Conservation (phyloP, 37 sponge, comb jelly and placozoan species). For the Cliona cf. orientalis region DNA sequence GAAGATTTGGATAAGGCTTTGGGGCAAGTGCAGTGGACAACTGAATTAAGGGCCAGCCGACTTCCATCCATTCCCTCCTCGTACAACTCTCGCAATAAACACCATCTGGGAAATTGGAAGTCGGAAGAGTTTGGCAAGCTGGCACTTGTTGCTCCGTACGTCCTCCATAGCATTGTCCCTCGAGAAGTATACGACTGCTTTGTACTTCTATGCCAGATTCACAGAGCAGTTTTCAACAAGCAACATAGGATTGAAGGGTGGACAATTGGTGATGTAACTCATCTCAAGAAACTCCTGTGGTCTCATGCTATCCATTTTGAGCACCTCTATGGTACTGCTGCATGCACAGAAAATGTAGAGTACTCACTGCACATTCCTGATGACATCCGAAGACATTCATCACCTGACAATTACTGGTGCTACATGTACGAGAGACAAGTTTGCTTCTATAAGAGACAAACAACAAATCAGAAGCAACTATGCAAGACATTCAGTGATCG, state of each 20-base stretch:
- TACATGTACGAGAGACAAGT: not conserved
- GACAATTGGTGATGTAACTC: not conserved
- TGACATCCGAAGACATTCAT: not conserved
- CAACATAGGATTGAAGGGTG: not conserved
- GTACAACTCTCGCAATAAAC: not conserved
- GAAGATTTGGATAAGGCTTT: not conserved
- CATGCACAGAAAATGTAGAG: not conserved
- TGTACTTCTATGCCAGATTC: not conserved
- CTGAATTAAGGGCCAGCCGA: slow-evolving; percentile 1
- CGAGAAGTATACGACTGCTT: not conserved
- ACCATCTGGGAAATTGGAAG: slow-evolving; percentile 16
- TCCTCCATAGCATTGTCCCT: not conserved
- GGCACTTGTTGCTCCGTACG: not conserved
- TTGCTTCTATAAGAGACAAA: not conserved
- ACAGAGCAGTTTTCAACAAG: not conserved
- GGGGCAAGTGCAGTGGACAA: not conserved
- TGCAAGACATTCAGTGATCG: slow-evolving; percentile 15
- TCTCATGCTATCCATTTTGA: not conserved
- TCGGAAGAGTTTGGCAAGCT: slow-evolving; percentile 15
- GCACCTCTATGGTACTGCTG: not conserved
- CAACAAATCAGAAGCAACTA: not conserved
- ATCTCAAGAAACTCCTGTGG: not conserved
- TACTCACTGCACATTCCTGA: not conserved
- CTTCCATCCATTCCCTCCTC: not conserved
- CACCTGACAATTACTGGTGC: not conserved